These are phyloP conservation scores for Cataglyphis altisquamis DNA, from an alignment of 2,888 invertebrate species.

Conservation along the genomic window DNA sequence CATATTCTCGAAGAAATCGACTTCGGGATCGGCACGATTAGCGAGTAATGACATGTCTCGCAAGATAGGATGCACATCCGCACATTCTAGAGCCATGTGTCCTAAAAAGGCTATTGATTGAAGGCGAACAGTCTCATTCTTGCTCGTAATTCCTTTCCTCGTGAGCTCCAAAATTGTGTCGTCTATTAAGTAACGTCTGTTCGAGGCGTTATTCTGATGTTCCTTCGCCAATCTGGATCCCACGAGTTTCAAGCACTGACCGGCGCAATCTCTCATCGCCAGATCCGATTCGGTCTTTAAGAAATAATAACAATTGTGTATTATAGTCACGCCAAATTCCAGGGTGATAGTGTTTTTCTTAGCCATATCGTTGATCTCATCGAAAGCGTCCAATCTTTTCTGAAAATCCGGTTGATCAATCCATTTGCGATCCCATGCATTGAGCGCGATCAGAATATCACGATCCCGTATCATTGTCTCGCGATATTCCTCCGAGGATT, in stretches of 20 bases:
- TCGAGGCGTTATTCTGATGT: constrained; percentile 87
- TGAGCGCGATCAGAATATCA: constrained; percentile 90
- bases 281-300: constrained; percentile 93
- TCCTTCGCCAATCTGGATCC: constrained; percentile 89
- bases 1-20: constrained; percentile 98
- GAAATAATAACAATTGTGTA: constrained; percentile 94
- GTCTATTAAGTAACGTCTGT: constrained; percentile 91
- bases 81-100: constrained; percentile 91
- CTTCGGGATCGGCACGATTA: constrained; percentile 92
- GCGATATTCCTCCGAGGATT: constrained; percentile 78
- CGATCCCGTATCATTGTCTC: constrained; percentile 87
- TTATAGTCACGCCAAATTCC: constrained; percentile 90
- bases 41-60: constrained; percentile 90
- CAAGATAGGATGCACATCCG: constrained; percentile 90
- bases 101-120: constrained; percentile 94
- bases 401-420: constrained; percentile 98
- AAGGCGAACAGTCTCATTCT: constrained; percentile 91
- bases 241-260: constrained; percentile 91
- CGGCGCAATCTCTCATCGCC: constrained; percentile 93
- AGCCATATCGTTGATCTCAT: constrained; percentile 88
- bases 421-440: constrained; percentile 95
- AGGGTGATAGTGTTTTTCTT: constrained; percentile 86
- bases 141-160: constrained; percentile 90
- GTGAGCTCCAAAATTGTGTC: constrained; percentile 92
- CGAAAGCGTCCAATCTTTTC: constrained; percentile 92